Base-by-base conservation (phyloP, 2,888 invertebrate species). In the Omphaloscelis lunosa region DNA sequence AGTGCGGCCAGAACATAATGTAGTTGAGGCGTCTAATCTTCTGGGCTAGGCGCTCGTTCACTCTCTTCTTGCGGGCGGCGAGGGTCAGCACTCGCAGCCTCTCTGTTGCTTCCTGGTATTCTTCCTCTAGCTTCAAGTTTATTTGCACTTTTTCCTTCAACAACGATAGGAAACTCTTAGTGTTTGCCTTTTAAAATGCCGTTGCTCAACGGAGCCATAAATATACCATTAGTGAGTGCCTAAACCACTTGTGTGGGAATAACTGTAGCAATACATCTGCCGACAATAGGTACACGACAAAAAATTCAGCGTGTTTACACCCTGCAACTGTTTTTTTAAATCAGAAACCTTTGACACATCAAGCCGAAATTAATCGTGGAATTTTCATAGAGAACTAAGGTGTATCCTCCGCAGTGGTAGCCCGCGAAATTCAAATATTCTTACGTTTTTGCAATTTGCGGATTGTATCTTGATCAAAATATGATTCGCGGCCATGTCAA, bases 1-100 rank as follows among this genome's bases (percentile, higher is more conserved):
- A 94, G 65, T 95, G 95, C 0, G 96, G 96, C 95, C 95, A 96
- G 90, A 95, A 96, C 84, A 96, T 71, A 41, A 96, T 96, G 84
- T 90, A 96, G 92, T 96, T 96, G 4, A 95, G 75, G 0, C 80
- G 72, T 23, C 59, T 73, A 1, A 94, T 75, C 65, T 89, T 67
- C 0, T 1, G 45, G 0, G 95, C 70, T 7, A 95, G 89, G 0
- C 95, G 91, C 6, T 94, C 93, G 72, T 91, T 91, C n/a, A 95
- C 93, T 3, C 96, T 89, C 75, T 91, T 93, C 91, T 96, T 96
- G 58, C 96, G 93, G 0, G 95, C 94, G 0, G 95, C 95, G 2
- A 94, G 87, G 0, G 96, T 96, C 41, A 95, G 83, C 0, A 92
- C 88, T 0, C 94, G 92, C 0, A 95, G 89, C 0, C 95, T 91